A percentile compares a stretch with the other conserved stretches of the same genome.
phyloP scores from a whole-genome alignment of 2,113 vertebrate genomes.

The Trichechus manatus region DNA sequence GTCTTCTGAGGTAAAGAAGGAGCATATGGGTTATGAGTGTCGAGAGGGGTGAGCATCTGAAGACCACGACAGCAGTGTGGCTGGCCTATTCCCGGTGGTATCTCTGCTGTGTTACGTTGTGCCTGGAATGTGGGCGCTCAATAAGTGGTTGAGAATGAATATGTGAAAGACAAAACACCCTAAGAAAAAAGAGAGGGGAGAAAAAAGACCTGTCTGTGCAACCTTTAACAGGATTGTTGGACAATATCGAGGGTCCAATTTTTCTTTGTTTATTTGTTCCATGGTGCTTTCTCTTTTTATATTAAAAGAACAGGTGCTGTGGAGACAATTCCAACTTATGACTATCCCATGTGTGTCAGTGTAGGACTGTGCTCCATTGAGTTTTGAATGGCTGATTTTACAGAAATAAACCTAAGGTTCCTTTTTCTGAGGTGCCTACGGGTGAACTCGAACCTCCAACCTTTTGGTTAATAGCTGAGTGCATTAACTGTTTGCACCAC shows the following conservation, averaged over 20 bases:
- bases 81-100: neutral
- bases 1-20: neutral
- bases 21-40: neutral
- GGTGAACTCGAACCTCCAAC: neutral
- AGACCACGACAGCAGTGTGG: neutral
- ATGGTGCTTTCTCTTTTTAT: neutral
- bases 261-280: neutral
- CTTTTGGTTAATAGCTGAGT: neutral
- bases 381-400: neutral
- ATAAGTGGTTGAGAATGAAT: neutral
- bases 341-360: neutral
- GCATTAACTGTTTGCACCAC: neutral
- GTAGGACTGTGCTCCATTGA: neutral
- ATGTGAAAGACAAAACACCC: neutral
- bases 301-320: neutral
- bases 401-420: neutral
- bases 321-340: neutral
- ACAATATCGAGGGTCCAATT: neutral
- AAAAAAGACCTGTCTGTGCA: neutral
- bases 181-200: neutral
- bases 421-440: neutral
- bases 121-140: accelerated
- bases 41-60: neutral
- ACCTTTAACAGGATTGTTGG: neutral
- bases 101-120: neutral